Evolutionary conservation across 2,113 vertebrate species (phyloP), one percentile per base, ranked within the genome.

Genomic region (Drymodes brunneopygia): DNA sequence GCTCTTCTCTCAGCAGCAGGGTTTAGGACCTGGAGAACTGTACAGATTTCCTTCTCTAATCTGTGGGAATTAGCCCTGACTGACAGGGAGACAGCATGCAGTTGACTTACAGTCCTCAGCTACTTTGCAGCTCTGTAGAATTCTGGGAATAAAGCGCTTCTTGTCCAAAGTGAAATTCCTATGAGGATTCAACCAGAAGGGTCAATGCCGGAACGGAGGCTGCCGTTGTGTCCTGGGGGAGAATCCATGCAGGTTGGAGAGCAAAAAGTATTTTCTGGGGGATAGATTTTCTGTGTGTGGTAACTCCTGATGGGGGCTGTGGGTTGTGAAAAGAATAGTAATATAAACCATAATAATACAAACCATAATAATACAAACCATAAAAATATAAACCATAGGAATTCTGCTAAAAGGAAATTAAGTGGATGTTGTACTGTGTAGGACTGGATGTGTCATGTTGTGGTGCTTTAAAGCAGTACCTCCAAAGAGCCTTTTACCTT

Each of bases 21-120:
- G 36, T 85, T 95, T 94, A 95, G 88, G 94, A 92, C 50, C 90
- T 66, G 40, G 83, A 31, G 17, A 48, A 88, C 48, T 33, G 9
- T 57, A 66, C 12, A 64, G 93, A 92, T 94, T 96, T 96, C 51
- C 54, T 92, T 77, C 67, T 79, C 48, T 97, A 97, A 97, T 97
- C 93, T 74, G 23, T 35, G 27, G 92, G 94, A 90, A 95, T 96
- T 97, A 95, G 64, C 80, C 91, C 66, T 94, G 94, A 81, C 38
- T 88, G 89, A 87, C 75, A 86, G 60, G 48, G 65, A 87, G 36
- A 15, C 29, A 81, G 44, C 17, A 7, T 53, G 51, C 80, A 90
- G 70, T 47, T 71, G 80, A 35, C 11, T 82, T 19, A 15, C 36
- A 90, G 35, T n/a, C 64, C 54, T 87, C 60, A 17, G 73, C 67